phyloP scores from a whole-genome alignment of 2,888 invertebrate species.

The Eulithis prunata region DNA sequence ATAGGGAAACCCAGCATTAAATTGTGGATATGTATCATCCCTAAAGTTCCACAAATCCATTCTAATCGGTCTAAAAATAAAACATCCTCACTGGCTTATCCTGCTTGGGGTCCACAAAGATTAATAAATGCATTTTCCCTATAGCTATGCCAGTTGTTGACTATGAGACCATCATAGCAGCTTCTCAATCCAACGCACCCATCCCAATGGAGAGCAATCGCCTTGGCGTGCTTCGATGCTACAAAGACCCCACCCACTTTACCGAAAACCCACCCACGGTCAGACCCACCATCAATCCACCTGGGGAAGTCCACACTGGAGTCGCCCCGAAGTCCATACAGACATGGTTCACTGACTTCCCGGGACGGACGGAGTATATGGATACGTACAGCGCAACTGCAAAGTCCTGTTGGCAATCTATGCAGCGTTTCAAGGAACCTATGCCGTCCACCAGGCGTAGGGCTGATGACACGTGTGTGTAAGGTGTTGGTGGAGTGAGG shows the following conservation, averaged over 20 bases:
- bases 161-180: conserved; percentile 84
- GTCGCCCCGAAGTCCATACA: conserved; percentile 77
- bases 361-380: conserved; percentile 86
- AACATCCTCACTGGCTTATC: no score
- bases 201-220: conserved; percentile 83
- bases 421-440: conserved; percentile 86
- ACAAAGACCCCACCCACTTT: conserved; percentile 86
- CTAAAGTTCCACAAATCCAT: no score
- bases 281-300: conserved; percentile 83
- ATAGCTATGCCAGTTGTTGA: conserved; percentile 79
- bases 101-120: no score
- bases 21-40: no score
- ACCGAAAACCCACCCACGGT: conserved; percentile 76
- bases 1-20: no score
- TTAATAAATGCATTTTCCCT: conserved; percentile 5
- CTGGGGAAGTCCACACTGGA: conserved; percentile 65
- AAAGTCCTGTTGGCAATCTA: conserved; percentile 83
- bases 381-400: conserved; percentile 86
- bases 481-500: conserved; percentile 23
- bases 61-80: no score
- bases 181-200: conserved; percentile 84
- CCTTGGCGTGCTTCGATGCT: conserved; percentile 83
- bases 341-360: conserved; percentile 82
- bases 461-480: conserved; percentile 82
- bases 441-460: conserved; percentile 85